Conservation (phyloP, 1,140 invertebrate species). For the Hypsibius dujardini region DNA sequence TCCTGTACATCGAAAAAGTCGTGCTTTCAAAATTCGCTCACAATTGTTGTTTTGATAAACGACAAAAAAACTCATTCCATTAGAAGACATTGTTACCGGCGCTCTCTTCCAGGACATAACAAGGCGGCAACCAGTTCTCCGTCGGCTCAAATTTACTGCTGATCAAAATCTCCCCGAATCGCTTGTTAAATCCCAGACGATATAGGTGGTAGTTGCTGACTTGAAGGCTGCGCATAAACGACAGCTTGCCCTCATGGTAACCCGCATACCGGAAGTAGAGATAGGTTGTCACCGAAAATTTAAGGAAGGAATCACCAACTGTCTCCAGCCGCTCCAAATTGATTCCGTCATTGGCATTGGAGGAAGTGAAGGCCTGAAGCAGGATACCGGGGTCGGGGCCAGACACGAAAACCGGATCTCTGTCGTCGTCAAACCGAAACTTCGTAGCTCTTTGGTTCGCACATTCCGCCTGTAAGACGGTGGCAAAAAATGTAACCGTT, state of each 20-base stretch:
- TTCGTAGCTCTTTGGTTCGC: no score
- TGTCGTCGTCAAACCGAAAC: slow-evolving; percentile 24
- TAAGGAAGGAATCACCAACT: slow-evolving; percentile 95
- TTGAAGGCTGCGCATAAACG: slow-evolving; percentile 82
- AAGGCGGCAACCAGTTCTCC: slow-evolving; percentile 95
- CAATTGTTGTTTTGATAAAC: no score
- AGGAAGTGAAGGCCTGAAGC: slow-evolving; percentile 91
- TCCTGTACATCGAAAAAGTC: no score
- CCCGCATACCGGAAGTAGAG: slow-evolving; percentile 86
- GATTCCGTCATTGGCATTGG: slow-evolving; percentile 96
- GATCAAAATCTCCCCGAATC: slow-evolving; percentile 83
- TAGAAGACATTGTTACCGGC: no score
- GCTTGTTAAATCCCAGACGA: slow-evolving; percentile 67
- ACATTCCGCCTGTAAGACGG: no score
- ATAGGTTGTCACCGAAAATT: slow-evolving; percentile 94
- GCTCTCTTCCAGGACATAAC: slow-evolving; percentile 64
- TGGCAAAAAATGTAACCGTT: no score
- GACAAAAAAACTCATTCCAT: no score
- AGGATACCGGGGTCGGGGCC: slow-evolving; percentile 83
- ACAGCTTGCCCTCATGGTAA: slow-evolving; percentile 92
- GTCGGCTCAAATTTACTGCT: slow-evolving; percentile 96
- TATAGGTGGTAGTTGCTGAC: slow-evolving; percentile 74
- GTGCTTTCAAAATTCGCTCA: no score
- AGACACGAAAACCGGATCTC: slow-evolving; percentile 27
- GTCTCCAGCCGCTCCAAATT: slow-evolving; percentile 93